Evolutionary conservation across 2,797 vertebrate species (phyloP).

Genomic region (Scyliorhinus canicula): DNA sequence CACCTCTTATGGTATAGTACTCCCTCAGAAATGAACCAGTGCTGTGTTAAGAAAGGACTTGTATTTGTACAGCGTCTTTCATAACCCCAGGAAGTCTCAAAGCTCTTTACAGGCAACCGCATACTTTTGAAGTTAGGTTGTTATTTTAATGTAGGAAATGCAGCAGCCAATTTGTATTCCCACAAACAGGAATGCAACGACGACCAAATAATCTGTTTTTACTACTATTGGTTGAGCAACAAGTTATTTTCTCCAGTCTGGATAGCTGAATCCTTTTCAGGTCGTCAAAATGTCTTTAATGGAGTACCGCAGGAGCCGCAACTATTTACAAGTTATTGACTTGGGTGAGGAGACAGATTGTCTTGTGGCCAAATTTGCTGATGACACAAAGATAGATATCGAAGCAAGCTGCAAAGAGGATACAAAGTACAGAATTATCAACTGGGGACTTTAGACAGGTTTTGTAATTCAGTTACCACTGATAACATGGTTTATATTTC

Average conservation of each 20-base stretch:
- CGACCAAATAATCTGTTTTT: not conserved
- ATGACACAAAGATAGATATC: too few relatives aligned
- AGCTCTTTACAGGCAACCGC: too few relatives aligned
- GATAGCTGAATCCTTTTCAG: not conserved
- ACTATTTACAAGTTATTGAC: not conserved
- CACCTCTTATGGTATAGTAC: not conserved
- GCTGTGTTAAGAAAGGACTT: not conserved
- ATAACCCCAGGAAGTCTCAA: not conserved
- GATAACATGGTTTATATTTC: not conserved
- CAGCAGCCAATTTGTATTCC: not conserved
- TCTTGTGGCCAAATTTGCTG: not conserved
- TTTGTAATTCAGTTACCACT: not conserved
- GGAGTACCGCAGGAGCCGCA: not conserved
- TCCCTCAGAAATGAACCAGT: not conserved
- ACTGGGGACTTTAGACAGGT: not conserved
- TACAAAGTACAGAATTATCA: not conserved
- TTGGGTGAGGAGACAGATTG: not conserved
- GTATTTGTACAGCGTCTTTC: not conserved
- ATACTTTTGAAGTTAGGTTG: not conserved
- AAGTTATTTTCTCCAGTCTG: not conserved
- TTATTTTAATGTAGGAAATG: not conserved
- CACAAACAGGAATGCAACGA: not conserved
- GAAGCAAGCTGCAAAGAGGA: not conserved
- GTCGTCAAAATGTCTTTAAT: not conserved
- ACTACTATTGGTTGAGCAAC: not conserved